These are phyloP conservation scores for Drosophila bocki DNA, from an alignment of 1,140 invertebrate genomes.

Conservation along the genomic window DNA sequence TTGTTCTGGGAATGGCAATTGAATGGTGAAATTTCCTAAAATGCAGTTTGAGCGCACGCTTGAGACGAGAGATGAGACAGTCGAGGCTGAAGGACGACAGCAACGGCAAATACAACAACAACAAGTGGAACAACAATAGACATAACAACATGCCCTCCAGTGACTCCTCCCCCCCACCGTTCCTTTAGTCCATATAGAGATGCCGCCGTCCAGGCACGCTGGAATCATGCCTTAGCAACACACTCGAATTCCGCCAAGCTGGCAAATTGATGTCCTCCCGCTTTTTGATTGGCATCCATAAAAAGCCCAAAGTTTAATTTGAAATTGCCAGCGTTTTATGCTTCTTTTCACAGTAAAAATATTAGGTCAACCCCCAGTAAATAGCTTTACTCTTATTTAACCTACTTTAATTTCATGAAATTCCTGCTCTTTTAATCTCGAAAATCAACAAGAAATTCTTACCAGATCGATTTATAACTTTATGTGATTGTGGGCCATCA, in stretches of 20 bases:
- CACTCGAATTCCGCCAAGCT: slow-evolving; percentile 20
- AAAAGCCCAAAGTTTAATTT: slow-evolving; percentile 40
- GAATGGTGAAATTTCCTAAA: slow-evolving; percentile 79
- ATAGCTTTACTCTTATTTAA: too few relatives aligned
- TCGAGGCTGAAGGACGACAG: slow-evolving; percentile 33
- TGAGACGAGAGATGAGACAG: slow-evolving; percentile 60
- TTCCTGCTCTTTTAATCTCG: background rate
- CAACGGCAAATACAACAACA: slow-evolving; percentile 13
- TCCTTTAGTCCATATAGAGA: slow-evolving; percentile 42
- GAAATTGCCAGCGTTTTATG: slow-evolving; percentile 11
- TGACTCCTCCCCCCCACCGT: slow-evolving; percentile 18
- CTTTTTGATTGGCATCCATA: slow-evolving; percentile 32
- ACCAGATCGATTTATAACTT: background rate
- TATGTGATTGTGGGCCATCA: background rate
- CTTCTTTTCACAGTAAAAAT: background rate
- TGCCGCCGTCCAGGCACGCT: slow-evolving; percentile 35
- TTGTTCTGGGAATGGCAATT: slow-evolving; percentile 70
- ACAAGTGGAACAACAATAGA: slow-evolving; percentile 50
- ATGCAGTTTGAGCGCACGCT: slow-evolving; percentile 78
- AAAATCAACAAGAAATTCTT: background rate
- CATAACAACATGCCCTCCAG: slow-evolving; percentile 67
- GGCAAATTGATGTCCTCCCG: slow-evolving; percentile 25
- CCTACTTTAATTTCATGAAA: background rate
- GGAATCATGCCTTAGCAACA: slow-evolving; percentile 25
- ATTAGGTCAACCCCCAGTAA: background rate